These are phyloP conservation scores for Bombus huntii DNA, from an alignment of 1,140 invertebrate genomes.

Conservation along the genomic window DNA sequence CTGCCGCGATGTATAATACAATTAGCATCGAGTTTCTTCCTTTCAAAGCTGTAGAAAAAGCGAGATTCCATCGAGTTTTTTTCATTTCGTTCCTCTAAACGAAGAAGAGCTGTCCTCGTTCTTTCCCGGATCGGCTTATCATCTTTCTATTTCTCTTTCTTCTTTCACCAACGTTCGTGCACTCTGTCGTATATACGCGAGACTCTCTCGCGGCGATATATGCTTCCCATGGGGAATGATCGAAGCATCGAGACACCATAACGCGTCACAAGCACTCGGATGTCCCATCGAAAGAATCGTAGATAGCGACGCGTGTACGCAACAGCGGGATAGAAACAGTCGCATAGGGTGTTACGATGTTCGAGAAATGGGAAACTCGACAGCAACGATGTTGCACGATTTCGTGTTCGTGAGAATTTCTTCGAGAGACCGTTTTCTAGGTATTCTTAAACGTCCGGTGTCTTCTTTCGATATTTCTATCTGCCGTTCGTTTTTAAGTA, in stretches of 20 bases:
- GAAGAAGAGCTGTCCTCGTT: constrained; percentile 42
- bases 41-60: neutral
- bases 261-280: constrained; percentile 54
- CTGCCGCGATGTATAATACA: no score
- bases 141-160: constrained; percentile 1
- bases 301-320: constrained; percentile 23
- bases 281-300: constrained; percentile 51
- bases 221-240: constrained; percentile 68
- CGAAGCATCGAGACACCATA: constrained; percentile 52
- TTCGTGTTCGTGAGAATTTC: constrained; percentile 1
- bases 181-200: constrained; percentile 35
- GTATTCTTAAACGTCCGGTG: neutral
- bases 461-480: neutral
- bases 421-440: no score
- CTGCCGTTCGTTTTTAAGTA: neutral
- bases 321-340: neutral
- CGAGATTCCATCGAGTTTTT: constrained; percentile 1
- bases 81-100: constrained; percentile 50
- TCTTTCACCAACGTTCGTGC: constrained; percentile 36
- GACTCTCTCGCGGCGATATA: constrained; percentile 38
- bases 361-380: constrained; percentile 25
- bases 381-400: neutral
- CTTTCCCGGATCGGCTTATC: constrained; percentile 43
- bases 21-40: neutral
- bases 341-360: constrained; percentile 25